Evolutionary conservation across 2,888 invertebrate genomes (phyloP), one percentile per base, ranked within the genome.

Genomic region (Sinohyriopsis cumingii): DNA sequence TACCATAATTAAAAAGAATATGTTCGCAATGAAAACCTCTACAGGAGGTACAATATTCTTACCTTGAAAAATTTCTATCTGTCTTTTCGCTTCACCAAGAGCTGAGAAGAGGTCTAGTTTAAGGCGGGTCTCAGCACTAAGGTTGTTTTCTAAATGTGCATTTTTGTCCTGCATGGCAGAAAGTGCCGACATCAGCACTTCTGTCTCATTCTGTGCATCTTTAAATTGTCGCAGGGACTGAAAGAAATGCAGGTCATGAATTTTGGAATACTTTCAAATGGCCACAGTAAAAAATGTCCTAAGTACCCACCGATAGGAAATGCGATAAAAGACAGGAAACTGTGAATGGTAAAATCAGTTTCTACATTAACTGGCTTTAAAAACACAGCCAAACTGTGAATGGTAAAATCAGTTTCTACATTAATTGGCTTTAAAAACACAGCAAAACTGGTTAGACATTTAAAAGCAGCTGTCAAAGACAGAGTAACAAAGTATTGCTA

Each of bases 91-190:
- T 90, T 97, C 98, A 56, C 98, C 98, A 67, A 99, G 94, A 79
- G 98, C 98, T 79, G 97, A 96, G 91, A 99, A 97, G 87, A 99
- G 93, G 92, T 99, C 99, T 86, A 98, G 93, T 92, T 99, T 99
- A 91, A 99, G 95, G 86, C 98, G 93, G 82, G 98, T 99, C 92
- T 99, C 99, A 63, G 97, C 96, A 77, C 96, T 96, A 82, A 99
- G 93, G 87, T 96, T 95, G 88, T 95, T 95, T 92, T 99, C 97
- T 84, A 99, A 93, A 89, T 97, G 96, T 85, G 94, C 91, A 89
- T 96, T 96, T 89, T 97, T 96, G 89, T 98, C 97, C 91, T 96
- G 95, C 92, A 97, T 93, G 77, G 94, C 94, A 65, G 93, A 93
- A 81, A 96, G 91, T 25, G 96, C 95, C 59, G 94, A 93, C 92